phyloP scores from a whole-genome alignment of 2,113 vertebrate species.

The Plectropomus leopardus region DNA sequence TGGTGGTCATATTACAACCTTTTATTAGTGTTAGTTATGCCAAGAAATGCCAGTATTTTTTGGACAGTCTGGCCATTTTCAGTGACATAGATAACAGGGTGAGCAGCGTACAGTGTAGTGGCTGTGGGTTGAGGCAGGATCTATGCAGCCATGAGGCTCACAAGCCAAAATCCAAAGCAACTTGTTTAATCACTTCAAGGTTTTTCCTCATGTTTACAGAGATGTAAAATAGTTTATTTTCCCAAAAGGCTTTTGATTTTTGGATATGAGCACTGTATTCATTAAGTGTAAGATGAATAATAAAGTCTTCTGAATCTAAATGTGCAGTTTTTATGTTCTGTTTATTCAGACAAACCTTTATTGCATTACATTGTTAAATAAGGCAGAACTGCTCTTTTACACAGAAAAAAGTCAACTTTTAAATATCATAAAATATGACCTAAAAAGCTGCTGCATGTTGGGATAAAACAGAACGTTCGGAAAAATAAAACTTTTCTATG shows the following conservation, averaged over 20 bases:
- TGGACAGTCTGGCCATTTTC: slow-evolving; percentile 12
- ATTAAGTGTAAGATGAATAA: slow-evolving; percentile 45
- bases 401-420: slow-evolving; percentile 65
- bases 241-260: slow-evolving; percentile 60
- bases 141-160: slow-evolving; percentile 58
- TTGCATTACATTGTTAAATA: slow-evolving; percentile 85
- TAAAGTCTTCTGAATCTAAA: slow-evolving; percentile 54
- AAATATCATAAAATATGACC: slow-evolving; percentile 81
- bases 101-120: background rate
- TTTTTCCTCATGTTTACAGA: slow-evolving; percentile 68
- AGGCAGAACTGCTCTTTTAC: slow-evolving; percentile 76
- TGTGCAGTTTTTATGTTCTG: slow-evolving; percentile 53
- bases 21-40: background rate
- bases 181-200: slow-evolving; percentile 19
- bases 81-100: background rate
- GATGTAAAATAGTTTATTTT: slow-evolving; percentile 78
- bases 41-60: slow-evolving; percentile 2
- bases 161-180: slow-evolving; percentile 68
- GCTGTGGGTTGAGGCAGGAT: slow-evolving; percentile 21
- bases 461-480: slow-evolving; percentile 64
- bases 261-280: slow-evolving; percentile 58
- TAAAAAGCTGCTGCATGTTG: slow-evolving; percentile 75
- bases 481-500: slow-evolving; percentile 71
- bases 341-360: slow-evolving; percentile 82
- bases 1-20: background rate